phyloP scores from a whole-genome alignment of 2,113 vertebrate genomes.

The Bathybates hornii region DNA sequence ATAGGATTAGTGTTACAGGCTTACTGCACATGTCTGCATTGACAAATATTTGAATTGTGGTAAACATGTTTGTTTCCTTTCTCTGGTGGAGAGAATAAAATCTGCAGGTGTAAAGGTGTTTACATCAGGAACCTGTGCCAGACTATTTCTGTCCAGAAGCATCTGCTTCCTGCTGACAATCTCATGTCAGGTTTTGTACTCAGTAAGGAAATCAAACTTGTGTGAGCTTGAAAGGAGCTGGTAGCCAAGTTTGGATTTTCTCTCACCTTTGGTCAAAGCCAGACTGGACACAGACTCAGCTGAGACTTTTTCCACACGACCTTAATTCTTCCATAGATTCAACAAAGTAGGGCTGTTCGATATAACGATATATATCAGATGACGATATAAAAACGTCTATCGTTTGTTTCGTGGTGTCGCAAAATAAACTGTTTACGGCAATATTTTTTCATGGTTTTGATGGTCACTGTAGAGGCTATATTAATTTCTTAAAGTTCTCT shows the following conservation, averaged over 20 bases:
- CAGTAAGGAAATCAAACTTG: background rate
- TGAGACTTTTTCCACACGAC: background rate
- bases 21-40: background rate
- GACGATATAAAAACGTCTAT: no score
- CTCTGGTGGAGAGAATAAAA: background rate
- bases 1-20: background rate
- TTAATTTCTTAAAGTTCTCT: no score
- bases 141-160: background rate
- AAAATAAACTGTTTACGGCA: no score
- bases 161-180: background rate
- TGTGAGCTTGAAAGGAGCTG: background rate
- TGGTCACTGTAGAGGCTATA: no score
- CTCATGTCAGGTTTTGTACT: background rate
- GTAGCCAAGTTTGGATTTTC: background rate
- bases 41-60: background rate
- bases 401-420: no score
- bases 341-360: no score
- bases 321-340: background rate
- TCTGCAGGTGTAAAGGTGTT: background rate
- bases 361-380: no score
- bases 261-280: background rate
- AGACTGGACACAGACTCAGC: background rate
- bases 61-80: background rate
- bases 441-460: no score
- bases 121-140: background rate